Evolutionary conservation across 2,797 vertebrate genomes (phyloP).

Genomic region (Fringilla coelebs): DNA sequence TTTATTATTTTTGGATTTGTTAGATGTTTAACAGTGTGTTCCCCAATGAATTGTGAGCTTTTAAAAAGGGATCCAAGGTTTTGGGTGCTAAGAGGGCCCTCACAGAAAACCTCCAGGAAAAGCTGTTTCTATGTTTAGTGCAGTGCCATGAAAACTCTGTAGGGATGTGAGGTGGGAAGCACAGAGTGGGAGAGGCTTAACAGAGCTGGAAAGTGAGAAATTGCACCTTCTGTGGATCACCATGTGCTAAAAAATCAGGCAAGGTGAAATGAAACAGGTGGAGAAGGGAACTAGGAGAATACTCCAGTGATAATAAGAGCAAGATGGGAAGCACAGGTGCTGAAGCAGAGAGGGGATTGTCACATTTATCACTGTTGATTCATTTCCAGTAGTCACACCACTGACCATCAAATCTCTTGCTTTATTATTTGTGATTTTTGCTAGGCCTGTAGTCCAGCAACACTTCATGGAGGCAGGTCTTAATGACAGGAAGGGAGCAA

Average conservation of each 20-base stretch:
- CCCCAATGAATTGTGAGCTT: background rate
- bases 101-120: background rate
- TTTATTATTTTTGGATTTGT: background rate
- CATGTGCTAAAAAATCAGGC: background rate
- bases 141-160: background rate
- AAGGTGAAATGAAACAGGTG: background rate
- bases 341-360: background rate
- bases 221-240: background rate
- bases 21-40: background rate
- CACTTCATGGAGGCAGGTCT: background rate
- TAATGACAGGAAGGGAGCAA: background rate
- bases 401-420: background rate
- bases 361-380: background rate
- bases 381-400: background rate
- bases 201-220: conserved; percentile 5
- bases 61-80: background rate
- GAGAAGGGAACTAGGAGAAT: background rate
- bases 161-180: background rate
- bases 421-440: background rate
- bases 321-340: background rate
- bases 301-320: background rate
- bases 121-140: background rate
- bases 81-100: background rate
- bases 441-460: background rate
- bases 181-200: conserved; percentile 3